Evolutionary conservation across 2,888 invertebrate species (phyloP).

Genomic region (Andrena chrysosceles): DNA sequence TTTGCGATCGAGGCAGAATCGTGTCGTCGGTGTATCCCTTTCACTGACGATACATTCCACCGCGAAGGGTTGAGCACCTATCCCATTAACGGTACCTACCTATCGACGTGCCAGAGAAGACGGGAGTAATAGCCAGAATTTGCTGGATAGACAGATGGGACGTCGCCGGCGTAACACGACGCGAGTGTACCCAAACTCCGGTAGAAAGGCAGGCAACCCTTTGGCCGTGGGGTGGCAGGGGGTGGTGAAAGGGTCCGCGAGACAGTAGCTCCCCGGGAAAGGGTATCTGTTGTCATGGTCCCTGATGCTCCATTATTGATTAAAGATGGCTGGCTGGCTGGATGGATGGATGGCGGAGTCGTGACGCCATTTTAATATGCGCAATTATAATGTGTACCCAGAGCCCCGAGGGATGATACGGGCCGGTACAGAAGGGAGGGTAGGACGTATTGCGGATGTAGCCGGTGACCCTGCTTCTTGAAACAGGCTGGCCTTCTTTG

Average conservation of each 20-base stretch:
- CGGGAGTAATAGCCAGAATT: constrained; percentile 24
- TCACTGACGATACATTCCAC: neutral
- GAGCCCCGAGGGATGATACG: constrained; percentile 56
- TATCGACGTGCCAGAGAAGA: constrained; percentile 1
- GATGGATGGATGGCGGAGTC: constrained; percentile 67
- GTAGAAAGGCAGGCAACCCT: constrained; percentile 63
- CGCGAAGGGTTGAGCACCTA: neutral
- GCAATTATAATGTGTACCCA: constrained; percentile 84
- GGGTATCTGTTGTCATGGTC: constrained; percentile 85
- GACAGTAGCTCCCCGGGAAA: constrained; percentile 76
- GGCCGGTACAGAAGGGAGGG: constrained; percentile 21
- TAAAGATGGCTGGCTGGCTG: constrained; percentile 83
- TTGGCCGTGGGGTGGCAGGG: constrained; percentile 36
- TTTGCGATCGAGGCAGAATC: neutral
- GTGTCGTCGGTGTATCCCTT: neutral
- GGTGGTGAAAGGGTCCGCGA: constrained; percentile 76
- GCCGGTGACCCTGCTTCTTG: constrained; percentile 64
- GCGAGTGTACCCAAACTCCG: constrained; percentile 46
- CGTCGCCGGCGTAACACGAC: constrained; percentile 59
- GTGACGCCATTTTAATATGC: constrained; percentile 85
- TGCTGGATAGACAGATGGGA: constrained; percentile 19
- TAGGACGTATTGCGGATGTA: constrained; percentile 42
- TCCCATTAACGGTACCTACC: neutral
- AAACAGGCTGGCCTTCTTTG: constrained; percentile 76
- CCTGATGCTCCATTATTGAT: constrained; percentile 85